phyloP scores from a whole-genome alignment of 2,888 invertebrate species.

The Acleris cristana region DNA sequence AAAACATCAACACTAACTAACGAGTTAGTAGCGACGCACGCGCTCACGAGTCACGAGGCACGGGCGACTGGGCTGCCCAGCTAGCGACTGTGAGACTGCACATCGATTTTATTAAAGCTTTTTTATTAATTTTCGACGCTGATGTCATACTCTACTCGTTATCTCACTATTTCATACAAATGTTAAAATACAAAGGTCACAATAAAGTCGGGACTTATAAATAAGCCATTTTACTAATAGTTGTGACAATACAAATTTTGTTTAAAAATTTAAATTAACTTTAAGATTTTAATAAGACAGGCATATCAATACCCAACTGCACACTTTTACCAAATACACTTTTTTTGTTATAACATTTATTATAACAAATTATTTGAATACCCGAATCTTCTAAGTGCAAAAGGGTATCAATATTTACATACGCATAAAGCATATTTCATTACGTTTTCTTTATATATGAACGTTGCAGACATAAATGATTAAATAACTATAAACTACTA shows the following conservation, averaged over 20 bases:
- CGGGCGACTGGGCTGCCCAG: too few species aligned
- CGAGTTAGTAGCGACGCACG: constrained; percentile 15
- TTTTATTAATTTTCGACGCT: constrained; percentile 14
- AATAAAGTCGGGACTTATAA: not conserved
- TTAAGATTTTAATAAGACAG: not conserved
- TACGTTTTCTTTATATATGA: constrained; percentile 9
- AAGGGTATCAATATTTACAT: too few species aligned
- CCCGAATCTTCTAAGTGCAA: too few species aligned
- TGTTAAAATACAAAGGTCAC: constrained; percentile 15
- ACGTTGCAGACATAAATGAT: constrained; percentile 27
- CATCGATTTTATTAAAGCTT: constrained; percentile 31
- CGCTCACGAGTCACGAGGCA: not conserved
- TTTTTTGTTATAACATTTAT: too few species aligned
- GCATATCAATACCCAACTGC: not conserved
- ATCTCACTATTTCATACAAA: constrained; percentile 12
- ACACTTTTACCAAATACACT: not conserved
- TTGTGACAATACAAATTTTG: not conserved
- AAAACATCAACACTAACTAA: constrained; percentile 22
- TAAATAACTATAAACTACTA: constrained; percentile 29
- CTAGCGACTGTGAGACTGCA: not conserved
- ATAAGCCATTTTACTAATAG: constrained; percentile 10
- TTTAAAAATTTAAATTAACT: not conserved
- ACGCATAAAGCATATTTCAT: too few species aligned
- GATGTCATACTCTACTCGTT: constrained; percentile 14
- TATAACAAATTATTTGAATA: too few species aligned